Percentiles rank a stretch among this genome's conserved stretches.
Evolutionary conservation across 2,797 vertebrate species (phyloP).

Genomic region (Pachyuromys duprasi): DNA sequence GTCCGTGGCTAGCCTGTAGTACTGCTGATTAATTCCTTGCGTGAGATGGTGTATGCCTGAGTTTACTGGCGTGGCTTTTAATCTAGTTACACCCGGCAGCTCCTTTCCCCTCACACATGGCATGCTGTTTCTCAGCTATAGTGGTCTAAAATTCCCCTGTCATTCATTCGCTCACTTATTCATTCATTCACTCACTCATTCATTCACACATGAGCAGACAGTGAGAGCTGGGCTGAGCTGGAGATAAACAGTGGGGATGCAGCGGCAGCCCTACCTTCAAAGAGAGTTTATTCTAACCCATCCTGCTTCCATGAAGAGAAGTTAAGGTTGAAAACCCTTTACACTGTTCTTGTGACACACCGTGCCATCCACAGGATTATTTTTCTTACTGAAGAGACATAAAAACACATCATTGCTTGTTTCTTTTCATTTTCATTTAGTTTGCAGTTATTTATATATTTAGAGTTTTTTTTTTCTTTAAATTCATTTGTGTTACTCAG

Average conservation of each 20-base stretch:
- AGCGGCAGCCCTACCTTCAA: background rate
- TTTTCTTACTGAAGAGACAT: background rate
- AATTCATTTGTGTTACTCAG: background rate
- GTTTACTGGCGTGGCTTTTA: background rate
- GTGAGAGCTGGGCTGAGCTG: background rate
- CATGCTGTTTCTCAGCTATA: background rate
- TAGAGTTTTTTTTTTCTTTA: background rate
- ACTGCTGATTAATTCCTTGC: background rate
- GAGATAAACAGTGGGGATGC: background rate
- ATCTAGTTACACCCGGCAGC: background rate
- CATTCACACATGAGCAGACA: background rate
- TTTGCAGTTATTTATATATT: background rate
- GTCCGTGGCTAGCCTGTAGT: background rate
- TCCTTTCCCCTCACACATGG: background rate
- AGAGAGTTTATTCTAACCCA: conserved; percentile 4
- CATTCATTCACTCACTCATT: background rate
- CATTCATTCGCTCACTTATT: background rate
- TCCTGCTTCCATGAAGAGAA: background rate
- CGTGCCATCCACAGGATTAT: background rate
- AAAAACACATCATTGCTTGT: background rate
- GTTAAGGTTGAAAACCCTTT: background rate
- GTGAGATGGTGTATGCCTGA: background rate
- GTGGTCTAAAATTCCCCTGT: background rate
- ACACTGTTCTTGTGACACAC: background rate
- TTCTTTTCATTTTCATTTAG: background rate